Conservation (phyloP, 2,888 invertebrate species). For the Proisotoma minuta region DNA sequence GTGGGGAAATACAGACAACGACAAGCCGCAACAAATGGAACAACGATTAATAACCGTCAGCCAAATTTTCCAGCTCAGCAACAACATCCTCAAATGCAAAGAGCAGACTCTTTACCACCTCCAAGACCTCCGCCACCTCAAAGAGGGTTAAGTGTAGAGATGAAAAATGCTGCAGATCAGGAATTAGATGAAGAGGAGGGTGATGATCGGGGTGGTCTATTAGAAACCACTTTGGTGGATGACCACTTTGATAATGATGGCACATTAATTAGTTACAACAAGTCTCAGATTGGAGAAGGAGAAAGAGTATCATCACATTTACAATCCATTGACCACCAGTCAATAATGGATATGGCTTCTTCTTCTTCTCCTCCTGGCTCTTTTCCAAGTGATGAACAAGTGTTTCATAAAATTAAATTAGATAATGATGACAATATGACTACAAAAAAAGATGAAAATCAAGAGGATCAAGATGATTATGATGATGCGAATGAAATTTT, state of each 20-base stretch:
- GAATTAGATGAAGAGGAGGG: slow-evolving; percentile 16
- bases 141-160: slow-evolving; percentile 23
- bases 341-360: too few relatives aligned
- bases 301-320: too few relatives aligned
- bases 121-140: slow-evolving; percentile 46
- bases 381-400: slow-evolving; percentile 4
- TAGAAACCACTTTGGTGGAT: slow-evolving; percentile 6
- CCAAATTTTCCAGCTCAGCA: neutral
- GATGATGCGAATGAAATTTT: slow-evolving; percentile 8
- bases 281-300: neutral
- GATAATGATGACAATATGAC: too few relatives aligned
- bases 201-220: neutral
- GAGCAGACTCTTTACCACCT: slow-evolving; percentile 37
- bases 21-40: slow-evolving; percentile 42
- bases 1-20: slow-evolving; percentile 69
- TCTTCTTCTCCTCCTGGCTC: too few relatives aligned
- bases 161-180: slow-evolving; percentile 10
- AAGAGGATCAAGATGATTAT: neutral
- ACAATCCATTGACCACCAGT: neutral
- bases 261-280: slow-evolving; percentile 1
- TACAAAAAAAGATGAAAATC: too few relatives aligned
- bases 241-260: too few relatives aligned
- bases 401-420: slow-evolving; percentile 3
- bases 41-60: slow-evolving; percentile 13
- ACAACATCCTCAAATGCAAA: slow-evolving; percentile 9